phyloP scores from a whole-genome alignment of 2,888 invertebrate genomes.

The Parochlus steinenii region DNA sequence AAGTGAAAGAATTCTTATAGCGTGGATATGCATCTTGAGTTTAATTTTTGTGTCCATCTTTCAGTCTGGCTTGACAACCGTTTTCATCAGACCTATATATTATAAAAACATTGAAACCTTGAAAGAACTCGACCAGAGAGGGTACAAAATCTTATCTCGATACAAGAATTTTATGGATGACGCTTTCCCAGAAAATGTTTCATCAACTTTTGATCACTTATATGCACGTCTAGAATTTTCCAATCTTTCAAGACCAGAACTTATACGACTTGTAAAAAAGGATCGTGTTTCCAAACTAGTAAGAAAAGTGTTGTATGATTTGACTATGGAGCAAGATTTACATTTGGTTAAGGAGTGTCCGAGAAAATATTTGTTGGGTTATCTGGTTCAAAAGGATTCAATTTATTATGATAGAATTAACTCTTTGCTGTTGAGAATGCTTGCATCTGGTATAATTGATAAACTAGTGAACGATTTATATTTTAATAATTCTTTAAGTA shows the following conservation, averaged over 20 bases:
- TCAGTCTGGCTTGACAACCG: slow-evolving; percentile 30
- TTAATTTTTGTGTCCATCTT: slow-evolving; percentile 29
- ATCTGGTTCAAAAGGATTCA: slow-evolving; percentile 23
- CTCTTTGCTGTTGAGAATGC: slow-evolving; percentile 20
- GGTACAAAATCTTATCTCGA: slow-evolving; percentile 24
- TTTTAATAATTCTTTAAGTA: no score
- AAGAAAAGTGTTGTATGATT: slow-evolving; percentile 20
- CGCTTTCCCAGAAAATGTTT: slow-evolving; percentile 24
- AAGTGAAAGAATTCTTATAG: slow-evolving; percentile 27
- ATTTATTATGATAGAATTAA: slow-evolving; percentile 23
- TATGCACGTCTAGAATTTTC: slow-evolving; percentile 20
- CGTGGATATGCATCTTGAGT: slow-evolving; percentile 26
- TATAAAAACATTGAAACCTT: slow-evolving; percentile 28
- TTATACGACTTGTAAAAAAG: slow-evolving; percentile 14
- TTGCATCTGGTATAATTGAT: slow-evolving; percentile 23
- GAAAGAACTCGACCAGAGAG: slow-evolving; percentile 23
- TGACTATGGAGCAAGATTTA: slow-evolving; percentile 23
- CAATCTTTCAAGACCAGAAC: no score
- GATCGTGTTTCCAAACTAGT: no score
- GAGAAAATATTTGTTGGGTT: slow-evolving; percentile 26
- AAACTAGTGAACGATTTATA: slow-evolving; percentile 25
- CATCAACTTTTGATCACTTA: slow-evolving; percentile 21
- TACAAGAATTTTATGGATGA: slow-evolving; percentile 28
- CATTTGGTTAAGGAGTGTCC: slow-evolving; percentile 29
- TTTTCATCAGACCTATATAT: slow-evolving; percentile 26